phyloP scores from a whole-genome alignment of 2,113 vertebrate species.

The Dicaeum eximium region DNA sequence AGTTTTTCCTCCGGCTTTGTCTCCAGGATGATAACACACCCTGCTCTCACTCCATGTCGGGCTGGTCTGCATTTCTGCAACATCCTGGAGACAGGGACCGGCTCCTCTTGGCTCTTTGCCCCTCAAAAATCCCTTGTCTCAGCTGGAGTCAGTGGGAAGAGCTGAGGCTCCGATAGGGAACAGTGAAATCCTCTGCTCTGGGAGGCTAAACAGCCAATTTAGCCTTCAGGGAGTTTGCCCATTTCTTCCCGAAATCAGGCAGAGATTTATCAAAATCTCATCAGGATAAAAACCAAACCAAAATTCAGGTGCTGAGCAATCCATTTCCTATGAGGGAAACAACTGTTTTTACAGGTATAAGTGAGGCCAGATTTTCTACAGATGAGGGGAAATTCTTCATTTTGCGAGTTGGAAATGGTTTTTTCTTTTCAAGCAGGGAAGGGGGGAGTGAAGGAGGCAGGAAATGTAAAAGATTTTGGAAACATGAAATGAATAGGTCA shows the following conservation, averaged over 20 bases:
- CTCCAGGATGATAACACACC: not conserved
- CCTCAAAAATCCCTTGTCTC: not conserved
- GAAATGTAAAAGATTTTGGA: constrained; percentile 66
- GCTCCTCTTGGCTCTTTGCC: accelerated
- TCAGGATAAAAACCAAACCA: not conserved
- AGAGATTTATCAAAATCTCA: constrained; percentile 54
- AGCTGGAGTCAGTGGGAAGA: not conserved
- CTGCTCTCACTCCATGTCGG: not conserved
- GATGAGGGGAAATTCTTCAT: constrained; percentile 34
- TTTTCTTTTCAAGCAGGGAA: not conserved
- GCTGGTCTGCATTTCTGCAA: not conserved
- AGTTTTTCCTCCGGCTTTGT: not conserved
- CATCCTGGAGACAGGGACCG: not conserved
- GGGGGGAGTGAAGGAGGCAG: not conserved
- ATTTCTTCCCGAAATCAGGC: constrained; percentile 15
- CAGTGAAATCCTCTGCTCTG: not conserved
- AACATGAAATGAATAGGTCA: constrained; percentile 62
- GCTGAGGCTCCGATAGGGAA: not conserved
- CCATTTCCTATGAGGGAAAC: constrained; percentile 51
- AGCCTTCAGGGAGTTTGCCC: not conserved
- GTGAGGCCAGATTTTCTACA: constrained; percentile 62
- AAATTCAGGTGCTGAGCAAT: constrained; percentile 53
- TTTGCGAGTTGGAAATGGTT: not conserved
- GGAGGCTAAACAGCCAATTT: not conserved
- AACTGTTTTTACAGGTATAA: constrained; percentile 39